phyloP scores from a whole-genome alignment of 2,888 invertebrate species.

The Drosophila mayaguana region DNA sequence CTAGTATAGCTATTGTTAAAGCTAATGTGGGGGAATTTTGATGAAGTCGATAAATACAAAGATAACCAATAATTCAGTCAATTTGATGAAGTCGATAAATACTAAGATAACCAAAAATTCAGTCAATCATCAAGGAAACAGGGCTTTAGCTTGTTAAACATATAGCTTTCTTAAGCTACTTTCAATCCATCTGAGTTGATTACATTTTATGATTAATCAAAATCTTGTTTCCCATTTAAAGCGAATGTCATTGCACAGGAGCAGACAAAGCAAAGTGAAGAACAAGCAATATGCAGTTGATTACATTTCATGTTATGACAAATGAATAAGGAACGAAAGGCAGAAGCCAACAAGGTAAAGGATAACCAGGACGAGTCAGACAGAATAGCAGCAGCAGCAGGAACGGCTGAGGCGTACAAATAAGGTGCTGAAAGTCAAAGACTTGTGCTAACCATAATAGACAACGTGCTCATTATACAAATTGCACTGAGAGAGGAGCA shows the following conservation, averaged over 20 bases:
- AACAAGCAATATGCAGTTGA: slow-evolving; percentile 18
- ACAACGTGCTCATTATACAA: slow-evolving; percentile 77
- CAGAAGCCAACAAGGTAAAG: slow-evolving; percentile 24
- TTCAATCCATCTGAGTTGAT: neutral
- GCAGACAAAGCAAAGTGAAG: neutral
- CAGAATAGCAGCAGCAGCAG: neutral
- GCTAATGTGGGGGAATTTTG: neutral
- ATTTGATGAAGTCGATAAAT: neutral
- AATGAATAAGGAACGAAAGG: slow-evolving; percentile 11
- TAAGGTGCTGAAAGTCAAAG: slow-evolving; percentile 79
- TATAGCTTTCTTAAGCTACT: neutral
- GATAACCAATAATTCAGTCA: neutral
- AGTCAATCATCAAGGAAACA: too few species aligned
- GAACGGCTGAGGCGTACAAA: slow-evolving; percentile 42
- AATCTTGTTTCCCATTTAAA: neutral
- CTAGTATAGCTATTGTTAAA: neutral
- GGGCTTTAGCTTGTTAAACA: neutral
- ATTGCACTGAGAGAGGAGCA: slow-evolving; percentile 55
- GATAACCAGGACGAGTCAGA: slow-evolving; percentile 9
- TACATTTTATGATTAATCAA: slow-evolving; percentile 1
- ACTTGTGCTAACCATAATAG: slow-evolving; percentile 64
- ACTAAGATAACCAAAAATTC: neutral
- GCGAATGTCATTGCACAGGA: neutral
- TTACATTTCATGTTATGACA: slow-evolving; percentile 21
- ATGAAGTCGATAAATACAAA: neutral